Evolutionary conservation across 2,113 vertebrate species (phyloP).

Genomic region (Semnornis frantzii): DNA sequence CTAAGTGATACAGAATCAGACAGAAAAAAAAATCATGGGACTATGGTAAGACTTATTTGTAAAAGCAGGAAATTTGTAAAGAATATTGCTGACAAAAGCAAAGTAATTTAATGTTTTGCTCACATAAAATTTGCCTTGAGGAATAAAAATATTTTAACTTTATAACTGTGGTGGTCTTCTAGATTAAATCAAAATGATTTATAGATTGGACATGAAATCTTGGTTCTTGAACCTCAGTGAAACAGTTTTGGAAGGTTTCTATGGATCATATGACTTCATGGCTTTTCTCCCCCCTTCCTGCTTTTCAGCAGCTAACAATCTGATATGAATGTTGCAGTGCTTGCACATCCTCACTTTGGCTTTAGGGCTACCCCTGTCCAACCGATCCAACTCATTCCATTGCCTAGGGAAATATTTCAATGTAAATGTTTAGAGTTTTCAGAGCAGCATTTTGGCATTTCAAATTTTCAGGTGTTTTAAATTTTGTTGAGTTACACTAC

Average conservation of each 20-base stretch:
- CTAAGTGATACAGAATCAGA: not conserved
- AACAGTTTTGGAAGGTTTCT: not conserved
- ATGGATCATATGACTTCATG: not conserved
- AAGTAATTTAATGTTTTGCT: not conserved
- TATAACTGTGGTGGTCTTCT: not conserved
- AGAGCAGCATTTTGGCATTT: not conserved
- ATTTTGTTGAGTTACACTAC: not conserved
- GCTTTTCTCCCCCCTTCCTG: not conserved
- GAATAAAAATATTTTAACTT: constrained; percentile 5
- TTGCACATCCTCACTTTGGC: not conserved
- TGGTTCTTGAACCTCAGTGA: not conserved
- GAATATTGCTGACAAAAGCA: not conserved
- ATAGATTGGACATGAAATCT: not conserved
- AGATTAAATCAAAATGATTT: constrained; percentile 25
- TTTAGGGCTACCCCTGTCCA: not conserved
- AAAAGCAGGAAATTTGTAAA: not conserved
- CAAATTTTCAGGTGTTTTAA: not conserved
- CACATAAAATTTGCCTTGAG: not conserved
- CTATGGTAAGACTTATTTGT: not conserved
- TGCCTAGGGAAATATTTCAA: not conserved
- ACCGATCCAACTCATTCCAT: not conserved
- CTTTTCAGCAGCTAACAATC: not conserved
- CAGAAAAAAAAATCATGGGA: not conserved
- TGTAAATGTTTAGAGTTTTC: not conserved
- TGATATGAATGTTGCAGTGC: not conserved